Percentiles rank a stretch among this genome's conserved stretches.
Evolutionary conservation across 2,113 vertebrate species (phyloP).

Genomic region (Ictalurus furcatus): DNA sequence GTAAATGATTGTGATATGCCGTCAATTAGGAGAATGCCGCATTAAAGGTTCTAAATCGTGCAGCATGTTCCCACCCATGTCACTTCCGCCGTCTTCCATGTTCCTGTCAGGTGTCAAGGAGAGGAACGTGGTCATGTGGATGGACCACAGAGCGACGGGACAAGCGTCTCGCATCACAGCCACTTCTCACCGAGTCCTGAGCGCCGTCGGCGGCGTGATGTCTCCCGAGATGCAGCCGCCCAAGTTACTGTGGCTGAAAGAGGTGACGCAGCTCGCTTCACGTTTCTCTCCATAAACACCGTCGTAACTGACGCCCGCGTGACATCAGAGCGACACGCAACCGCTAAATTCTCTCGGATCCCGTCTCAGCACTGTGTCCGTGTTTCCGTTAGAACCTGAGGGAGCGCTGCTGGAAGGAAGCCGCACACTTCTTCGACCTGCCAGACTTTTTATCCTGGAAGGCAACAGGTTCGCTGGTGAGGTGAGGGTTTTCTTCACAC

Average conservation of each 20-base stretch:
- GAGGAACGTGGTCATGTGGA: constrained; percentile 95
- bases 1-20: too few relatives aligned
- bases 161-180: constrained; percentile 85
- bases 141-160: constrained; percentile 88
- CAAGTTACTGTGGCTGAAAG: constrained; percentile 95
- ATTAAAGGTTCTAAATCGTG: too few relatives aligned
- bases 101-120: constrained; percentile 68
- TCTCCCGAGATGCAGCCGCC: constrained; percentile 98
- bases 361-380: not conserved
- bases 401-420: constrained; percentile 71
- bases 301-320: not conserved
- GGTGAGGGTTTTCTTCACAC: constrained; percentile 67
- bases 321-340: not conserved
- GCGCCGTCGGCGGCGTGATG: constrained; percentile 87
- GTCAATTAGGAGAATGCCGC: too few relatives aligned
- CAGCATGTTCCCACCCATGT: not conserved
- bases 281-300: not conserved
- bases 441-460: constrained; percentile 96
- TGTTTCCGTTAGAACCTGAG: constrained; percentile 64
- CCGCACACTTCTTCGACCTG: constrained; percentile 91
- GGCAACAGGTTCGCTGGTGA: constrained; percentile 86
- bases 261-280: constrained; percentile 68
- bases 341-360: not conserved
- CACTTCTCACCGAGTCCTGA: constrained; percentile 78
- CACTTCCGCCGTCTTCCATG: not conserved